These are phyloP conservation scores for Drosophila watanabei DNA, from an alignment of 1,140 invertebrate genomes.

Conservation along the genomic window DNA sequence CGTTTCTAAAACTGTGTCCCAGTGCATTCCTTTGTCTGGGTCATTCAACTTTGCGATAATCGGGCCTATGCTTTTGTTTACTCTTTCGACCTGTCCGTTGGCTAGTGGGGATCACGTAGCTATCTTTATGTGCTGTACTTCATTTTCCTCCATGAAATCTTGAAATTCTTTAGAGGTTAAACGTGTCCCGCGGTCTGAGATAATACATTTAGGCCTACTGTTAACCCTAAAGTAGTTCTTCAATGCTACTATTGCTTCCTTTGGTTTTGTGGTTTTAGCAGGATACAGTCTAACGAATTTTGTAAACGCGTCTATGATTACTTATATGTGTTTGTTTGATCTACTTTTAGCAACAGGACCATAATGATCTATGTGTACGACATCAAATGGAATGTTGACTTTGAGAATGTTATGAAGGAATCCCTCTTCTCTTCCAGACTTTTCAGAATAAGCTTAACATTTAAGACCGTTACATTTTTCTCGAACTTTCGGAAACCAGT, in stretches of 20 bases:
- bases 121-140: neutral
- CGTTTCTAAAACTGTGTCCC: neutral
- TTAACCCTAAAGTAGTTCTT: no score
- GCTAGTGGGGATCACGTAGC: neutral
- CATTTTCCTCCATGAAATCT: neutral
- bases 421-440: neutral
- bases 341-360: constrained; percentile 2
- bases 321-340: constrained; percentile 9
- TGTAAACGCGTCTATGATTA: neutral
- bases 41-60: neutral
- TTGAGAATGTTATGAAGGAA: constrained; percentile 1
- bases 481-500: no score
- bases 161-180: neutral
- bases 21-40: constrained; percentile 1
- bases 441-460: constrained; percentile 1
- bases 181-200: neutral
- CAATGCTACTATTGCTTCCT: neutral
- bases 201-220: neutral
- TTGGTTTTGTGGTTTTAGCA: neutral
- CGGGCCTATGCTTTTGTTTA: neutral
- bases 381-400: neutral
- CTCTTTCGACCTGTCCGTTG: neutral
- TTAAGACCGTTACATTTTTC: no score
- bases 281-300: neutral
- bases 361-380: constrained; percentile 7